phyloP scores from a whole-genome alignment of 2,888 invertebrate genomes.

The Creontiades dilutus region DNA sequence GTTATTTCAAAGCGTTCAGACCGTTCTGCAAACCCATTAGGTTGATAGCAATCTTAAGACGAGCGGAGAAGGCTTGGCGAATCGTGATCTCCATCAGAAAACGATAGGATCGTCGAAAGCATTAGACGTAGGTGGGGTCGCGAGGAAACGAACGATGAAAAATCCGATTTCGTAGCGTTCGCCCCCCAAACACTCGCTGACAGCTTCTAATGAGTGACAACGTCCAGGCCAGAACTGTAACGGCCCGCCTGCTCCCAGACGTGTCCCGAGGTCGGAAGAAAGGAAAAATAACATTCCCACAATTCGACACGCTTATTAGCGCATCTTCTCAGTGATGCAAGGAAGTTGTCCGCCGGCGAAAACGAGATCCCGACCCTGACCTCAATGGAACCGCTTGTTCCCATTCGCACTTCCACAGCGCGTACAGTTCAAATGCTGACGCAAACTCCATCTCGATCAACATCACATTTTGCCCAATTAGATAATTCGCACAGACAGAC shows the following conservation, averaged over 20 bases:
- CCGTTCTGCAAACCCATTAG: too few relatives aligned
- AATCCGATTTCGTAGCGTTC: background rate
- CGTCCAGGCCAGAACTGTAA: constrained; percentile 1
- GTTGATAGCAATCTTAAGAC: too few relatives aligned
- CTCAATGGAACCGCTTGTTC: constrained; percentile 7
- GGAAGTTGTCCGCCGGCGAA: background rate
- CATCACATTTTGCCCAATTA: background rate
- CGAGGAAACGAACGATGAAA: background rate
- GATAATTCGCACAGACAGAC: background rate
- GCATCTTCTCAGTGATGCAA: constrained; percentile 11
- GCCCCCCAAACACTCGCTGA: background rate
- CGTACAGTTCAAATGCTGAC: background rate
- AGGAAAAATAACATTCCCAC: constrained; percentile 5
- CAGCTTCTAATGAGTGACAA: constrained; percentile 4
- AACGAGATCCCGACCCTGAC: constrained; percentile 16
- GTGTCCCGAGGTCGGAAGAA: background rate
- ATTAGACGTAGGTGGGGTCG: background rate
- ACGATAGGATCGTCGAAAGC: too few relatives aligned
- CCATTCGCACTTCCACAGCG: background rate
- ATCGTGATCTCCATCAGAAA: too few relatives aligned
- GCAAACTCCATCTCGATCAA: background rate
- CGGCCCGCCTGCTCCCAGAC: too few relatives aligned
- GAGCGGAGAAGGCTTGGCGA: too few relatives aligned
- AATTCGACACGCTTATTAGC: constrained; percentile 27
- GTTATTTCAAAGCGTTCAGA: too few relatives aligned